Conservation (phyloP, 2,888 invertebrate genomes). For the Dendrolimus pini region DNA sequence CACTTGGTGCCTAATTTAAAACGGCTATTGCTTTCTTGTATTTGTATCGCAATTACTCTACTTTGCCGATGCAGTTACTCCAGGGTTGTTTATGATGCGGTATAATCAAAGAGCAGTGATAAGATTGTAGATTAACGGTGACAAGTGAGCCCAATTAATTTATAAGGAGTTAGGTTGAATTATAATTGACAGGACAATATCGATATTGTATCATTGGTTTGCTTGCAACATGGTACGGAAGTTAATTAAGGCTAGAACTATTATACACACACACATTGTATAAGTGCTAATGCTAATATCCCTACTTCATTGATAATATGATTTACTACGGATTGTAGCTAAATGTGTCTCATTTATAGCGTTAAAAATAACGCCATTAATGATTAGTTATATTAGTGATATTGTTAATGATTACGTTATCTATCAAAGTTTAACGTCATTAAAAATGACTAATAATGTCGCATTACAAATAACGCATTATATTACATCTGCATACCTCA, state of each 20-base stretch:
- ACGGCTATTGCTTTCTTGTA: slow-evolving; percentile 13
- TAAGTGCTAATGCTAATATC: too few relatives aligned
- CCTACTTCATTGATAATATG: too few relatives aligned
- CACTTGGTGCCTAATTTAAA: slow-evolving; percentile 18
- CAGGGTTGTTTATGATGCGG: slow-evolving; percentile 29
- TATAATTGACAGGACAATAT: background rate
- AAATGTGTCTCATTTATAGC: too few relatives aligned
- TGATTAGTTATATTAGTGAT: too few relatives aligned
- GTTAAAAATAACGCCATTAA: too few relatives aligned
- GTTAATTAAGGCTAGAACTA: background rate
- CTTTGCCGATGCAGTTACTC: slow-evolving; percentile 1
- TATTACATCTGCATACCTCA: too few relatives aligned
- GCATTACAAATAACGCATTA: too few relatives aligned
- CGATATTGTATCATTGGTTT: background rate
- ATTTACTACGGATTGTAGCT: too few relatives aligned
- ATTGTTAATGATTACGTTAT: too few relatives aligned
- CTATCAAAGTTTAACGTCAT: too few relatives aligned
- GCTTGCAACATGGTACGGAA: background rate
- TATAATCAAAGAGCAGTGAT: slow-evolving; percentile 25
- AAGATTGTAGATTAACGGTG: slow-evolving; percentile 16
- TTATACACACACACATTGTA: too few relatives aligned
- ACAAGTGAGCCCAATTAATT: background rate
- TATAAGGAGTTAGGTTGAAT: background rate
- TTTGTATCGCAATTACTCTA: slow-evolving; percentile 13
- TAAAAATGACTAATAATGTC: too few relatives aligned